Evolutionary conservation across 2,113 vertebrate species (phyloP).

Genomic region (Narcine bancroftii): DNA sequence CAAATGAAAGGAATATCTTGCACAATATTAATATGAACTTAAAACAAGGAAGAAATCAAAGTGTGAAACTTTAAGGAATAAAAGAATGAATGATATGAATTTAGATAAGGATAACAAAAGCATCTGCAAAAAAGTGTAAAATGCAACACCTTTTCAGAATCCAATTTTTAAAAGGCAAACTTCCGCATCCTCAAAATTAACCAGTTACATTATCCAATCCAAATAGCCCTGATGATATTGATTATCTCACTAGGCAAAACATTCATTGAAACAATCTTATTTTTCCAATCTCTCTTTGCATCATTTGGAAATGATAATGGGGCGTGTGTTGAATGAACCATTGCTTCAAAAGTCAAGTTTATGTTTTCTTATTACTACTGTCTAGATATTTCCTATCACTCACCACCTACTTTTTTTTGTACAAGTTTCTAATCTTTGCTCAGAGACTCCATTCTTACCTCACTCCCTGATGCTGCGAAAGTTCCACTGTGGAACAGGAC

Average conservation of each 20-base stretch:
- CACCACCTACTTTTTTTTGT: neutral
- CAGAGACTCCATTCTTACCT: conserved; percentile 15
- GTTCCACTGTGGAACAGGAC: conserved; percentile 32
- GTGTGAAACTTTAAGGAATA: neutral
- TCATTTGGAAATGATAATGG: neutral
- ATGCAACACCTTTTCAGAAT: neutral
- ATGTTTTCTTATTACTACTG: neutral
- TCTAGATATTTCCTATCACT: neutral
- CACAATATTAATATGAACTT: neutral
- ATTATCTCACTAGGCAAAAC: neutral
- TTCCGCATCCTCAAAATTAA: neutral
- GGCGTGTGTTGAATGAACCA: neutral
- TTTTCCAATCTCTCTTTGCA: neutral
- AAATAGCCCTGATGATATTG: neutral
- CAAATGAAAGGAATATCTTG: neutral
- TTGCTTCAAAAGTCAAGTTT: neutral
- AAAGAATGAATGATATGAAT: neutral
- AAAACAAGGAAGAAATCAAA: neutral
- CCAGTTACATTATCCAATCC: neutral
- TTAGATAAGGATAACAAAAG: neutral
- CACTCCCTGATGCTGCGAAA: conserved; percentile 26
- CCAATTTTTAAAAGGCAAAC: neutral
- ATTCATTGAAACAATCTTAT: neutral
- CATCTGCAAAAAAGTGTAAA: neutral
- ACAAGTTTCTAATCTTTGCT: conserved; percentile 14